A percentile compares a stretch with the other conserved stretches of the same genome.
Conservation (phyloP, 2,888 invertebrate species). For the Diarsia brunnea region DNA sequence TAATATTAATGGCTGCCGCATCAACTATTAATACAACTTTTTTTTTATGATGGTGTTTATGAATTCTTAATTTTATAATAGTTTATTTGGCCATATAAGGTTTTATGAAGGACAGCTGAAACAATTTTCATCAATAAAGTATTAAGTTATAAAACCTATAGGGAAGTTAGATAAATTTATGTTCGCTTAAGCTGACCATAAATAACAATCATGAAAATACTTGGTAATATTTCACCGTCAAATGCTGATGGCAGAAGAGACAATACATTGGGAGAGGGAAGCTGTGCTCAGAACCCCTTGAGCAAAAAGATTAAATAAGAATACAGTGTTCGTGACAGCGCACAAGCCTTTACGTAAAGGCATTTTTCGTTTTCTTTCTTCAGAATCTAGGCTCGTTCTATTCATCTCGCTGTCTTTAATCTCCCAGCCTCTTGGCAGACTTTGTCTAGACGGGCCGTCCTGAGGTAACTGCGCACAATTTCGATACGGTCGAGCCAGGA, state of each 20-base stretch:
- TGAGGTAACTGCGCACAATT: conserved; percentile 76
- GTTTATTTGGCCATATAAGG: conserved; percentile 68
- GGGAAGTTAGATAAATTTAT: conserved; percentile 34
- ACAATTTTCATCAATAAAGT: conserved; percentile 55
- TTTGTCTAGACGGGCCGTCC: conserved; percentile 82
- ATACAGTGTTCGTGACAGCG: conserved; percentile 88
- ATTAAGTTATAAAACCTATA: conserved; percentile 54
- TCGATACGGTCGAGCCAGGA: conserved; percentile 72
- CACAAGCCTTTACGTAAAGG: conserved; percentile 85
- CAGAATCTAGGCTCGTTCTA: conserved; percentile 82
- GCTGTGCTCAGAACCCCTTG: conserved; percentile 76
- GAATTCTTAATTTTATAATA: conserved; percentile 79
- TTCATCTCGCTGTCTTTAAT: conserved; percentile 88
- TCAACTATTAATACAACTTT: conserved; percentile 82
- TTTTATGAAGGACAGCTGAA: conserved; percentile 63
- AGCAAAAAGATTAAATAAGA: conserved; percentile 88
- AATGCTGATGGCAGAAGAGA: conserved; percentile 50
- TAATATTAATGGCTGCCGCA: conserved; percentile 88
- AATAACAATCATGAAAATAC: conserved; percentile 31
- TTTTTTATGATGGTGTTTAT: conserved; percentile 80
- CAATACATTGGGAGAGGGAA: conserved; percentile 74
- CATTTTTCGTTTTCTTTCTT: conserved; percentile 87
- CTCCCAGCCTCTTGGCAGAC: conserved; percentile 83
- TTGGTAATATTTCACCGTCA: conserved; percentile 34
- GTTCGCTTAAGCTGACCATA: conserved; percentile 24